Conservation (phyloP, 2,888 invertebrate species). For the Mythimna lalbum region DNA sequence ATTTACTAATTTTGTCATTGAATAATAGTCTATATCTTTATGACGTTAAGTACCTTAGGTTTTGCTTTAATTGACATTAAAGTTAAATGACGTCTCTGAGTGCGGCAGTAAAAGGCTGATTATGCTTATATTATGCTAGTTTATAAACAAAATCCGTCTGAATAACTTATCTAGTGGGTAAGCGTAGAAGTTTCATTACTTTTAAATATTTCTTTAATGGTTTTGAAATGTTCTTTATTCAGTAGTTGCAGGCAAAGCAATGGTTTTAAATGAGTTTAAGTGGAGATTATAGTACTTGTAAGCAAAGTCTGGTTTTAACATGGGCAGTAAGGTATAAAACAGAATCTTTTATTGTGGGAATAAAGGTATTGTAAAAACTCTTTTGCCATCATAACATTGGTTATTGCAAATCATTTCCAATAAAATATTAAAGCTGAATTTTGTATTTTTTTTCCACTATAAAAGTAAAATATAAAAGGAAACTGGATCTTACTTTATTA, state of each 20-base stretch:
- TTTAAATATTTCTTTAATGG: constrained; percentile 2
- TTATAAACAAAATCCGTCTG: constrained; percentile 21
- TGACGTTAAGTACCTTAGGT: too few relatives aligned
- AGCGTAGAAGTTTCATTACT: not conserved
- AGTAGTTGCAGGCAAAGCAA: not conserved
- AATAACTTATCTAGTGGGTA: constrained; percentile 1
- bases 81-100: too few relatives aligned
- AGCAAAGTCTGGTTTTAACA: not conserved
- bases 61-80: too few relatives aligned
- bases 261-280: constrained; percentile 14
- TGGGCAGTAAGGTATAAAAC: not conserved
- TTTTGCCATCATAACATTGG: not conserved
- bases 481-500: not conserved
- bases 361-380: not conserved
- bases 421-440: not conserved
- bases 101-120: too few relatives aligned
- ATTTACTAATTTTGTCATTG: too few relatives aligned
- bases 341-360: not conserved
- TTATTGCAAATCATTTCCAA: not conserved
- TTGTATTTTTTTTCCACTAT: not conserved
- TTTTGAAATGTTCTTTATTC: constrained; percentile 14
- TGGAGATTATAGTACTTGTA: not conserved
- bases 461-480: not conserved
- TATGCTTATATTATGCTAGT: too few relatives aligned
- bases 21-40: too few relatives aligned